phyloP scores from a whole-genome alignment of 1,140 invertebrate species.

The Ladona fulva region DNA sequence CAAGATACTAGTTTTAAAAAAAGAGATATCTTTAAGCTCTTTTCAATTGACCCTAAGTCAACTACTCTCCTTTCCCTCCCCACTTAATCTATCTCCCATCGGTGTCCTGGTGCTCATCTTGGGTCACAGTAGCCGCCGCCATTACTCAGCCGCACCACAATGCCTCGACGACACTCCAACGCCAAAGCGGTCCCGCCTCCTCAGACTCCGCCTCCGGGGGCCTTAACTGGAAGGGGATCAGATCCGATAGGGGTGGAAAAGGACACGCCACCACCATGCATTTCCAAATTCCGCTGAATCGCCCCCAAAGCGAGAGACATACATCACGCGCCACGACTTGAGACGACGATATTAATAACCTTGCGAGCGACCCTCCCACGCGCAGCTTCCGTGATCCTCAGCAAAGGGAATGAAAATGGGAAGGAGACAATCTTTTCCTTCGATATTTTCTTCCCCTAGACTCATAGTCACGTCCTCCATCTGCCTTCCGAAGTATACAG shows the following conservation, averaged over 20 bases:
- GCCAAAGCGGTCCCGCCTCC: background rate
- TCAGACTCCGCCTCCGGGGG: background rate
- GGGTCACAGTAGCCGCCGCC: background rate
- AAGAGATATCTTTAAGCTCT: too few species aligned
- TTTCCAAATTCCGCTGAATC: constrained; percentile 1
- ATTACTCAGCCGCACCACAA: background rate
- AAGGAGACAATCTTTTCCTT: background rate
- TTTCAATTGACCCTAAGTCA: too few species aligned
- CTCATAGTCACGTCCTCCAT: too few species aligned
- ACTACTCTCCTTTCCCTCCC: background rate
- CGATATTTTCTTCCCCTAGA: background rate
- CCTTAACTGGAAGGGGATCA: background rate
- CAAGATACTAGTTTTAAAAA: too few species aligned
- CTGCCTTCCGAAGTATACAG: too few species aligned
- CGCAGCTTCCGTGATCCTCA: background rate
- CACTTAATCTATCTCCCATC: background rate
- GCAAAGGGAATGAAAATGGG: background rate
- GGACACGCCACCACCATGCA: constrained; percentile 5
- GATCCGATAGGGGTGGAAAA: background rate
- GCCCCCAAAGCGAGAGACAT: background rate
- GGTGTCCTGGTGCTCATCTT: background rate
- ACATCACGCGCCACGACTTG: background rate
- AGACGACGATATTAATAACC: background rate
- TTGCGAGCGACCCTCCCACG: background rate
- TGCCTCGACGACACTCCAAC: background rate